Base-by-base conservation (phyloP, 1,140 invertebrate species). In the Brachystomella parvula region DNA sequence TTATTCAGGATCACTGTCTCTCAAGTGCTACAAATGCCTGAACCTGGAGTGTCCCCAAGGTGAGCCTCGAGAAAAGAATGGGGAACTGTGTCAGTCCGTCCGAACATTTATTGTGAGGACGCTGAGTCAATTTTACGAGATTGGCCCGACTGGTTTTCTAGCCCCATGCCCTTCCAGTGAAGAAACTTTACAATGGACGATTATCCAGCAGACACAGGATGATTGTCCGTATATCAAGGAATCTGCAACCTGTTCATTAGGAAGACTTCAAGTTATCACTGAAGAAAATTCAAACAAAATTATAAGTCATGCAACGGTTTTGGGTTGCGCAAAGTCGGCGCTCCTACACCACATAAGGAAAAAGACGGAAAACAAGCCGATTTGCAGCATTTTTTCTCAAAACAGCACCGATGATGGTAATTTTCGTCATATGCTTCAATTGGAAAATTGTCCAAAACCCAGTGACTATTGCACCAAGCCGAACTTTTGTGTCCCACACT, bases 11-110 rank as follows among this genome's bases (percentile, higher is more conserved):
- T 44, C 39, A n/a, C 39, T 12, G 9, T n/a, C 39, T 44, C n/a
- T 53, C 6, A 53, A 53, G 24, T 53, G 49, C 49, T 53, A 53
- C 49, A 53, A 53, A 24, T 53, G 49, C 49, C 21, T 53, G 6
- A 53, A 53, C 24, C 24, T 53, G 24, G 49, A 53, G 3, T 53
- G 49, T 24, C 49, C 49, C 21, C 12, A 53, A 26, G 49, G 49
- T 24, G 21, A 53, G 12, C 12, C 21, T 53, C 12, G 49, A 15
- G 49, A 53, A 24, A 53, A 53, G 24, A 53, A 53, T 24, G 49
- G 24, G 21, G 15, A 6, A 9, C 49, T 53, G 24, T 53, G 49
- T 24, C 49, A 53, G 24, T 53, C 49, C 12, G 49, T 53, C 6
- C 49, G 49, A 6, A 53, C 12, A 6, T 53, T 15, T 24, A 53